These are phyloP conservation scores for Pseudomugil tenellus DNA, from an alignment of 2,797 vertebrate species.

Conservation along the genomic window DNA sequence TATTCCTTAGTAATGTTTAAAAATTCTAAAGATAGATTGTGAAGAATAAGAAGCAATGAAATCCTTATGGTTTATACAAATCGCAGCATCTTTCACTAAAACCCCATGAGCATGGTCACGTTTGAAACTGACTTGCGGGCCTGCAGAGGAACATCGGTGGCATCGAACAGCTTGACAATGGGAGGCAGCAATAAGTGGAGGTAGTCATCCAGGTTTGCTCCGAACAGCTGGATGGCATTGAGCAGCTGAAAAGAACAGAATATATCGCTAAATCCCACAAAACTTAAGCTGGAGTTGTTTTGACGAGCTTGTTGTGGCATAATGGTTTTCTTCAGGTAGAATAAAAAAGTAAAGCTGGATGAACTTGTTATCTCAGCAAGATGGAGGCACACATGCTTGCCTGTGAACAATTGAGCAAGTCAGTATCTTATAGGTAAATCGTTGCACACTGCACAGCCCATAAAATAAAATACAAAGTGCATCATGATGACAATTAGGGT, in stretches of 20 bases:
- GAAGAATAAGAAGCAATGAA: neutral
- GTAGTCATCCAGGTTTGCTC: slow-evolving; percentile 98
- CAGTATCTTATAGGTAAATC: neutral
- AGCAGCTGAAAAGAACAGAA: slow-evolving; percentile 83
- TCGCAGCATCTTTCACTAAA: neutral
- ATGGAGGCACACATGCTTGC: slow-evolving; percentile 2
- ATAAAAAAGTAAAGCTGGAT: slow-evolving; percentile 8
- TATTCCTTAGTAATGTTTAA: slow-evolving; percentile 12
- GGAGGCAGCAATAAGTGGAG: slow-evolving; percentile 95
- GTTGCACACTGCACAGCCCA: neutral
- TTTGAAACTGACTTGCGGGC: slow-evolving; percentile 90
- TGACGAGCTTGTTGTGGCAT: slow-evolving; percentile 34
- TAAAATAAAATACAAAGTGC: neutral
- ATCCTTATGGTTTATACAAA: neutral
- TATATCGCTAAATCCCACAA: slow-evolving; percentile 14
- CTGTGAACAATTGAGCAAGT: too few relatives aligned
- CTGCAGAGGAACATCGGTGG: slow-evolving; percentile 89
- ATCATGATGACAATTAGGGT: neutral
- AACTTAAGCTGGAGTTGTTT: slow-evolving; percentile 22
- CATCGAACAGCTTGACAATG: slow-evolving; percentile 97
- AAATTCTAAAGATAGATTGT: too few relatives aligned
- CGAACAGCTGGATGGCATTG: slow-evolving; percentile 96
- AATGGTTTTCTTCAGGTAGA: slow-evolving; percentile 22
- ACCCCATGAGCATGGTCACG: neutral
- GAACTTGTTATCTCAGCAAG: slow-evolving; percentile 12